Percentiles rank a stretch among this genome's conserved stretches.
phyloP scores from a whole-genome alignment of 2,797 vertebrate genomes.

The Brachyrhaphis roseni region DNA sequence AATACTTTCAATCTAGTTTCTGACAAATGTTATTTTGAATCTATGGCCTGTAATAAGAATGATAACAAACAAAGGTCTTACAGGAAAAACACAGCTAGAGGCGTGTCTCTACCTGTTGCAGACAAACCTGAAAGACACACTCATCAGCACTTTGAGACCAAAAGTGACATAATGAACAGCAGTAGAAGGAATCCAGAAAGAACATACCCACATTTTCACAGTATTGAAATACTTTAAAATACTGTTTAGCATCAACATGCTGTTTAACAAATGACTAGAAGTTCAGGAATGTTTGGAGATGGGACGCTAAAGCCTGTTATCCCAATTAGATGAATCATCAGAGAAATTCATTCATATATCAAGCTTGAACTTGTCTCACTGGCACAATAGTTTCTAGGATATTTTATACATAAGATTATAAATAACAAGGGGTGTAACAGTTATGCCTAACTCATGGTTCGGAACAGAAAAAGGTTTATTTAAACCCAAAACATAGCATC shows the following conservation, averaged over 20 bases:
- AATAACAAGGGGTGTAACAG: not conserved
- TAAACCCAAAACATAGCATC: not conserved
- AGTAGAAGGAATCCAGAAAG: not conserved
- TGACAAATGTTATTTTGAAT: slow-evolving; percentile 33
- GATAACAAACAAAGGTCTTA: slow-evolving; percentile 32
- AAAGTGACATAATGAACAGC: not conserved
- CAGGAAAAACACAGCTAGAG: slow-evolving; percentile 16
- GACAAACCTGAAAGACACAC: slow-evolving; percentile 15
- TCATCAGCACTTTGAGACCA: not conserved
- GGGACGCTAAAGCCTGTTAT: not conserved
- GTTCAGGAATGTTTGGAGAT: not conserved
- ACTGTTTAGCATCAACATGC: not conserved
- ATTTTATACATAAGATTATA: not conserved
- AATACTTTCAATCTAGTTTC: not conserved
- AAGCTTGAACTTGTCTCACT: not conserved
- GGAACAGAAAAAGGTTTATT: not conserved
- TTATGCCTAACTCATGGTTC: not conserved
- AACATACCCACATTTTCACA: not conserved
- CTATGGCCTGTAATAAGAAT: slow-evolving; percentile 22
- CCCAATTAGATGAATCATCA: not conserved
- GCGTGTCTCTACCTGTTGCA: slow-evolving; percentile 52
- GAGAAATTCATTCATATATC: not conserved
- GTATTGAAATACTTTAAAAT: not conserved
- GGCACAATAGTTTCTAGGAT: not conserved
- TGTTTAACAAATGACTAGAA: not conserved